Percentiles rank a stretch among this genome's conserved stretches.
Conservation (phyloP, 2,888 invertebrate genomes). For the Rotaria macrura region DNA sequence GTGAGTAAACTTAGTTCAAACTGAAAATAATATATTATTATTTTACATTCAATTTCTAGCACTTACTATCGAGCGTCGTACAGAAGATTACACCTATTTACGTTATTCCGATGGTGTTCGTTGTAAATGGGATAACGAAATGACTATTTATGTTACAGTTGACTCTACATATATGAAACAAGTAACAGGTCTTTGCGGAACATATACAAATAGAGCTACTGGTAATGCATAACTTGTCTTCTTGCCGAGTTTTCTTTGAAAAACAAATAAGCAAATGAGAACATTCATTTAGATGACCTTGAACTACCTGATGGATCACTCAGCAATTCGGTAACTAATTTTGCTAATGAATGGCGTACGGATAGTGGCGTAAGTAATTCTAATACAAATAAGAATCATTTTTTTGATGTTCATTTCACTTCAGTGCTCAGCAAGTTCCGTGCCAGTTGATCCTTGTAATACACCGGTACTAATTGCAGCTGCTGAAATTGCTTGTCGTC, state of each 20-base stretch:
- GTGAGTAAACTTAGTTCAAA: neutral
- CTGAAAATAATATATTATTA: neutral
- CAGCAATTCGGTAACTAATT: slow-evolving; percentile 12
- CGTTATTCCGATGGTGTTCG: slow-evolving; percentile 33
- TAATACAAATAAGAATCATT: neutral
- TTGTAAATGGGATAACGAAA: slow-evolving; percentile 25
- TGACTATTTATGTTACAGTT: slow-evolving; percentile 27
- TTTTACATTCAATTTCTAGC: neutral
- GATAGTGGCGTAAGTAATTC: slow-evolving; percentile 30
- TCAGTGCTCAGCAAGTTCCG: slow-evolving; percentile 29
- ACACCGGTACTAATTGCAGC: slow-evolving; percentile 14
- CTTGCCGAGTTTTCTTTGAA: neutral
- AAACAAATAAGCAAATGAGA: too few relatives aligned
- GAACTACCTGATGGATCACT: slow-evolving; percentile 22
- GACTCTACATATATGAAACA: slow-evolving; percentile 28
- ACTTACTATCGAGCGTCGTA: slow-evolving; percentile 26
- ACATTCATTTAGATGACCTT: neutral
- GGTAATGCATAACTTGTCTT: neutral
- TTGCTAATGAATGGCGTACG: slow-evolving; percentile 31
- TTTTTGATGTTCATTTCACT: neutral
- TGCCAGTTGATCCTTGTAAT: slow-evolving; percentile 31
- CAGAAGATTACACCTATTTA: slow-evolving; percentile 23
- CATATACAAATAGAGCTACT: neutral
- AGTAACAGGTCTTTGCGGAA: slow-evolving; percentile 32
- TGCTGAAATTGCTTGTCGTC: slow-evolving; percentile 34